Base-by-base conservation (phyloP, 2,888 invertebrate genomes). In the Camponotus fellah region DNA sequence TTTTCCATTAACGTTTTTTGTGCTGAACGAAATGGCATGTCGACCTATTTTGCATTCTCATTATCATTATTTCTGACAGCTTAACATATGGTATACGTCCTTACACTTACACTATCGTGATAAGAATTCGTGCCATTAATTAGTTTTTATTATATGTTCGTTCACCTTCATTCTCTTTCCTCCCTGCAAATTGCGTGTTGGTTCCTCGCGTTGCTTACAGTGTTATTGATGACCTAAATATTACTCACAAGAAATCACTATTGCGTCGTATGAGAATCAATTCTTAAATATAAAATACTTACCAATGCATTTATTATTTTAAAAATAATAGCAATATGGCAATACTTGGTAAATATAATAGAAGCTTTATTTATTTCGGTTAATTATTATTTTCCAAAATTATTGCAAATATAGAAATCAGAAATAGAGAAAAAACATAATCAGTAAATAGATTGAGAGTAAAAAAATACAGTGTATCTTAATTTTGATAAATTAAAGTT, bases 61-160 rank as follows among this genome's bases (percentile, higher is more conserved):
- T 82, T 82, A 76, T 72, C 72, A 40, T 83, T 26, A 53, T 64
- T 43, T 62, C 80, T 64, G 65, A 66, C 40, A 58, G 32, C n/a
- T 58, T 62, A 26, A 75, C 46, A 10, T 71, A 46, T 82, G 34
- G 53, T 75, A 80, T 64, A 32, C 56, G 69, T 64, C 53, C 58
- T 81, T 84, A 69, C 79, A 68, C 40, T 37, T 58, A 32, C n/a
- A 12, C 1, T 21, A 60, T 83, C 75, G 64, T 65, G 88, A 86
- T 80, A 88, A 80, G 66, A 40, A 49, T 71, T 49, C 68, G 56
- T 56, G 21, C 58, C 69, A 77, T 88, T 85, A 88, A 83, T 80
- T 65, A 62, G 71, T 66, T 85, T 85, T 83, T 77, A 76, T 80
- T 53, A 65, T 46, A 62, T 69, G 82, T 84, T 83, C 80, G 84